phyloP scores from a whole-genome alignment of 1,140 invertebrate genomes.

The Leptopilina boulardi region DNA sequence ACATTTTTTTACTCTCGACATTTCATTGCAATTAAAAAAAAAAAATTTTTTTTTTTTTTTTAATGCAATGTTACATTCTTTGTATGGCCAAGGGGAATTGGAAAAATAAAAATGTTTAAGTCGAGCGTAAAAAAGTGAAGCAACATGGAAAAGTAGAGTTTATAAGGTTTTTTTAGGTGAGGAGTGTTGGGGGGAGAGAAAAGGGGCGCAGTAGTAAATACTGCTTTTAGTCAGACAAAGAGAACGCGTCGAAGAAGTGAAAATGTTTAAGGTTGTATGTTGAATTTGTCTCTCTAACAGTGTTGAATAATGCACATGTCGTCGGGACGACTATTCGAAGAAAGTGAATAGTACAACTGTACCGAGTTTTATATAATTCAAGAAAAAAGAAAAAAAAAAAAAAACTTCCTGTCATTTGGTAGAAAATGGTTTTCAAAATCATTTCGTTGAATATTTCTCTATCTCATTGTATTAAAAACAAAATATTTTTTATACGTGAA shows the following conservation, averaged over 20 bases:
- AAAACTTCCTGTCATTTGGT: background rate
- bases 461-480: too few relatives aligned
- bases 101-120: background rate
- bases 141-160: background rate
- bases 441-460: background rate
- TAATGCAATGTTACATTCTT: background rate
- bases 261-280: background rate
- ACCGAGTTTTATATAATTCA: background rate
- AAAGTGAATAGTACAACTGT: background rate
- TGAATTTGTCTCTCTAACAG: constrained; percentile 15
- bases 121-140: background rate
- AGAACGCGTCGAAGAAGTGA: background rate
- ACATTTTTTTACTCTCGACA: background rate
- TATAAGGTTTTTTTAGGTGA: too few relatives aligned
- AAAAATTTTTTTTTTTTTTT: background rate
- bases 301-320: constrained; percentile 18
- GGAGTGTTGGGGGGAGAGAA: too few relatives aligned
- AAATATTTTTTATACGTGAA: too few relatives aligned
- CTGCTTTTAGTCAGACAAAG: constrained; percentile 28
- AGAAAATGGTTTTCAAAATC: background rate
- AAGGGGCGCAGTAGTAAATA: constrained; percentile 21
- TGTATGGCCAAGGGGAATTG: background rate
- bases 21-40: background rate
- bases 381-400: too few relatives aligned
- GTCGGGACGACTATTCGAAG: background rate